phyloP scores from a whole-genome alignment of 2,113 vertebrate genomes.

The Oryzias melastigma region DNA sequence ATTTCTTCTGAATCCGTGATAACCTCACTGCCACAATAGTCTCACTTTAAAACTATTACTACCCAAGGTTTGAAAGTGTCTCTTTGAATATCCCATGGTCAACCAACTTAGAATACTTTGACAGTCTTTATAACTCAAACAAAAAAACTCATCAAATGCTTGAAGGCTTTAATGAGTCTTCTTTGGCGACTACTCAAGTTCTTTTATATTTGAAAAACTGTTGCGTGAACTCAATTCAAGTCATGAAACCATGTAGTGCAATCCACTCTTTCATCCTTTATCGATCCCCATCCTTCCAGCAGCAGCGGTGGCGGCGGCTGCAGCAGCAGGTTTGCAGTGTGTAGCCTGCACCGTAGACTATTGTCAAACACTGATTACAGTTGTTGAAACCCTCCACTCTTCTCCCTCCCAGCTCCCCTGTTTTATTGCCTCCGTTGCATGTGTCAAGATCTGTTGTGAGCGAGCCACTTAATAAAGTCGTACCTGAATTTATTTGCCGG shows the following conservation, averaged over 20 bases:
- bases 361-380: slow-evolving; percentile 45
- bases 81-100: slow-evolving; percentile 3
- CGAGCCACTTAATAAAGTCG: slow-evolving; percentile 87
- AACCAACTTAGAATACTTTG: slow-evolving; percentile 21
- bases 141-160: slow-evolving; percentile 18
- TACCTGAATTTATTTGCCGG: slow-evolving; percentile 91
- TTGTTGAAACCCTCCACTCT: slow-evolving; percentile 21
- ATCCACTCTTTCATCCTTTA: neutral
- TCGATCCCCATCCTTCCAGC: neutral
- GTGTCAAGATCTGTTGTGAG: slow-evolving; percentile 76
- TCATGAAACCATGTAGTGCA: no score
- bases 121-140: slow-evolving; percentile 27
- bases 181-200: slow-evolving; percentile 7
- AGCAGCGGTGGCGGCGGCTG: neutral
- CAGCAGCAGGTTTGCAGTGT: slow-evolving; percentile 8
- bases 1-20: no score
- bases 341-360: slow-evolving; percentile 6
- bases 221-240: slow-evolving; percentile 1
- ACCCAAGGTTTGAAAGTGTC: no score
- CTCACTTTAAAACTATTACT: no score
- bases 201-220: slow-evolving; percentile 9
- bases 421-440: slow-evolving; percentile 60
- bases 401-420: slow-evolving; percentile 10
- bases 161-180: slow-evolving; percentile 13
- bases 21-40: no score